A percentile compares a stretch with the other conserved stretches of the same genome.
Evolutionary conservation across 2,113 vertebrate genomes (phyloP).

Genomic region (Aramus guarauna): DNA sequence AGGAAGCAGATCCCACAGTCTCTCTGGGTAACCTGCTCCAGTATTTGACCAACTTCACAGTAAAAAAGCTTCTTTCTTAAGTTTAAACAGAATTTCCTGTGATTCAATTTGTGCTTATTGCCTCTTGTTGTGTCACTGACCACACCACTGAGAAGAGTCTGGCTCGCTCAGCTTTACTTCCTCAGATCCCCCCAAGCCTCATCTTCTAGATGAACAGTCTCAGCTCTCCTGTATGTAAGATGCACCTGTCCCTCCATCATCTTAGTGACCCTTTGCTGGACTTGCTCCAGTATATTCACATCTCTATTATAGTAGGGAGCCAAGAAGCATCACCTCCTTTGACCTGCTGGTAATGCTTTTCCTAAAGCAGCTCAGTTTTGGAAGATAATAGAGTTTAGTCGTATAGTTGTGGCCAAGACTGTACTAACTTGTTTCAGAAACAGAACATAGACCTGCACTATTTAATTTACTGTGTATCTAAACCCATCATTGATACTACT

Average conservation of each 20-base stretch:
- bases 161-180: neutral
- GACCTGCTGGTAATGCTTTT: neutral
- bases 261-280: neutral
- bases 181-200: neutral
- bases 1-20: neutral
- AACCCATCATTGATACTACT: neutral
- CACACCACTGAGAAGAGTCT: neutral
- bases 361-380: neutral
- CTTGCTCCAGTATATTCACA: neutral
- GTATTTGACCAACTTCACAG: neutral
- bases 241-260: accelerated
- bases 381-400: neutral
- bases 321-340: neutral
- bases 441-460: neutral
- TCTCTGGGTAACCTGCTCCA: neutral
- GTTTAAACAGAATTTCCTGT: neutral
- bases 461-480: neutral
- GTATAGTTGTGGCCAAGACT: neutral
- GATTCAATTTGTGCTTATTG: neutral
- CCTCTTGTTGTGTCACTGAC: neutral
- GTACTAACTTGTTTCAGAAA: neutral
- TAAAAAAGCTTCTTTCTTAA: neutral
- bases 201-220: neutral
- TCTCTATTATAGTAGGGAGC: neutral
- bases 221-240: neutral